Base-by-base conservation (phyloP, 2,888 invertebrate species). In the Leucoptera coffeella region DNA sequence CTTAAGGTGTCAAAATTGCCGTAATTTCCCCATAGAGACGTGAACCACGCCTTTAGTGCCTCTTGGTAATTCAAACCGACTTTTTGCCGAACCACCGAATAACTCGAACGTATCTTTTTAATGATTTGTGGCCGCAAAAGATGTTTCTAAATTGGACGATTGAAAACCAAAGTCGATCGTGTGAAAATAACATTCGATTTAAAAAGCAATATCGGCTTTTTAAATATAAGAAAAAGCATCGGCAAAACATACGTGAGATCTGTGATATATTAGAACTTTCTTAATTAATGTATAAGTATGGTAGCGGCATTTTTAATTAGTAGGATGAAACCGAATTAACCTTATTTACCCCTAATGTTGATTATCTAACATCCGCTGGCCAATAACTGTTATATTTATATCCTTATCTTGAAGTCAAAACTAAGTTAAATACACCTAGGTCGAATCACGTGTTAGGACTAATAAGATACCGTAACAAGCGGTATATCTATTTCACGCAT, bases 1-100 rank as follows among this genome's bases (percentile, higher is more conserved):
- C 57, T 15, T 15, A 53, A 67, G 67, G 67, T 69, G 67, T 69
- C 51, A 67, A 69, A 64, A 69, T 69, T 69, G 65, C 67, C 67
- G 55, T 67, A 64, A 69, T 67, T 61, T 51, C 42, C 47, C 6
- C 50, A 50, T 43, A 46, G 47, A 42, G 45, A 41, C 44, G 43
- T 48, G 44, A 43, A 50, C 53, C 57, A 50, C 67, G 59, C 65
- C 61, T 49, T 41, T 40, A 31, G 40, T 45, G 26, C 26, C 20
- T 22, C 22, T 26, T 14, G 12, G 25, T 53, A 54, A 58, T 58
- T 49, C 47, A 52, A 51, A 56, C 61, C 60, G 64, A 55, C 61
- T 60, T 67, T 67, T 64, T 54, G 54, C 40, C 40, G 37, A 41
- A 47, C 45, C 47, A 39, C 17, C 56, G 60, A 55, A 48, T 42